Evolutionary conservation across 1,140 invertebrate species (phyloP).

Genomic region (Drepana arcuata): DNA sequence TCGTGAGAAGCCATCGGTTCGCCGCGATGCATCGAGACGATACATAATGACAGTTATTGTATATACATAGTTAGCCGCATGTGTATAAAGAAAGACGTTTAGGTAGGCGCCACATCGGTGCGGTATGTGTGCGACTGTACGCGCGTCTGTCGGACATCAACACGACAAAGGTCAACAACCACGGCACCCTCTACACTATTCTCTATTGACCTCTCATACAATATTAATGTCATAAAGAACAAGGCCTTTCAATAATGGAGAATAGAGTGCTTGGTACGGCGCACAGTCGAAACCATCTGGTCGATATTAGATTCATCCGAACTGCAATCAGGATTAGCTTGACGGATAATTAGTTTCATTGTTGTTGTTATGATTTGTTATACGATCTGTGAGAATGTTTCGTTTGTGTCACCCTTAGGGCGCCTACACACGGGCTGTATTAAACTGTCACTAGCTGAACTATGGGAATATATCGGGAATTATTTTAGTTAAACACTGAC

Average conservation of each 20-base stretch:
- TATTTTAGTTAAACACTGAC: too few species aligned
- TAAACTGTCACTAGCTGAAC: too few species aligned
- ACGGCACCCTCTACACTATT: background rate
- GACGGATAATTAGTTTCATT: conserved; percentile 59
- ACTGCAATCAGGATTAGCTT: conserved; percentile 63
- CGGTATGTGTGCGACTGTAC: conserved; percentile 17
- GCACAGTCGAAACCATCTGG: conserved; percentile 59
- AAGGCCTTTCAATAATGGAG: conserved; percentile 11
- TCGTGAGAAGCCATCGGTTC: conserved; percentile 70
- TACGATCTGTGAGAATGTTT: conserved; percentile 50
- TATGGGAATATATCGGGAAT: too few species aligned
- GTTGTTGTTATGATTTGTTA: conserved; percentile 57
- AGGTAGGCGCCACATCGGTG: conserved; percentile 20
- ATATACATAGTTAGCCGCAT: conserved; percentile 67
- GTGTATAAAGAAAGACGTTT: conserved; percentile 64
- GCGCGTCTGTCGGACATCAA: conserved; percentile 6
- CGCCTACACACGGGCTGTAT: conserved; percentile 37
- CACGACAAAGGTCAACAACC: background rate
- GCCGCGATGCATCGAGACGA: conserved; percentile 65
- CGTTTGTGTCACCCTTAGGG: conserved; percentile 44
- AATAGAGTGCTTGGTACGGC: conserved; percentile 12
- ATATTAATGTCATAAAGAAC: background rate
- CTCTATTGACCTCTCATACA: background rate
- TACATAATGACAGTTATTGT: conserved; percentile 55
- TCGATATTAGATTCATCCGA: conserved; percentile 68